Evolutionary conservation across 2,113 vertebrate genomes (phyloP), one percentile per base, ranked within the genome.

Genomic region (Gasterosteus aculeatus): DNA sequence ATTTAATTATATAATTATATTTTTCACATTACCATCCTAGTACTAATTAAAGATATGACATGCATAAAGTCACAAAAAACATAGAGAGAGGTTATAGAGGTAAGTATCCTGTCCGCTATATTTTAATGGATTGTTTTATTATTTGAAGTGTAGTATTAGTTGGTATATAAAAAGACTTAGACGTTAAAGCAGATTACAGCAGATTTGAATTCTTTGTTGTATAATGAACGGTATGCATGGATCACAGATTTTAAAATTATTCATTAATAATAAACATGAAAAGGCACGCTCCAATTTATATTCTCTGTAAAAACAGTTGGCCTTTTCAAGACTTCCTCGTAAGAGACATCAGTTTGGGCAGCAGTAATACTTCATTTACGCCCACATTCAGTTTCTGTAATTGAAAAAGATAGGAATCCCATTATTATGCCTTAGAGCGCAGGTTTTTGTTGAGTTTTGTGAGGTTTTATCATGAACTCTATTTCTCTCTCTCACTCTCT

Each of bases 401-500:
- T 85, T 89, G 79, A 81, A 83, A 82, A 69, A 72, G 85, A 82
- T 76, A 81, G 67, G 65, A 60, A 62, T 46, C 22, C 51, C 60
- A 76, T 87, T 76, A 75, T 59, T 66, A 26, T 53, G 60, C 7
- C 9, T 19, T 39, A 60, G 39, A 33, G 51, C 12, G 15, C 8
- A 29, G 62, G 68, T 60, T 82, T 84, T 78, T 10, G 1, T 16
- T n/a, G 47, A 60, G 44, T 69, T 70, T 81, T 78, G 57, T 7
- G 29, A 65, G 41, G 33, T 29, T 56, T 84, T 63, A 76, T 78
- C 54, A 59, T 59, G 35, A 35, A 33, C 42, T 72, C 41, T 54
- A 47, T 71, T 54, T 75, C 59, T 62, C 67, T n/a, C 63, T 67
- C 71, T 67, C 77, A 70, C 41, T 75, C 59, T 62, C 67, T 67